These are phyloP conservation scores for Phainopepla nitens DNA, from an alignment of 2,113 vertebrate species.

Conservation along the genomic window DNA sequence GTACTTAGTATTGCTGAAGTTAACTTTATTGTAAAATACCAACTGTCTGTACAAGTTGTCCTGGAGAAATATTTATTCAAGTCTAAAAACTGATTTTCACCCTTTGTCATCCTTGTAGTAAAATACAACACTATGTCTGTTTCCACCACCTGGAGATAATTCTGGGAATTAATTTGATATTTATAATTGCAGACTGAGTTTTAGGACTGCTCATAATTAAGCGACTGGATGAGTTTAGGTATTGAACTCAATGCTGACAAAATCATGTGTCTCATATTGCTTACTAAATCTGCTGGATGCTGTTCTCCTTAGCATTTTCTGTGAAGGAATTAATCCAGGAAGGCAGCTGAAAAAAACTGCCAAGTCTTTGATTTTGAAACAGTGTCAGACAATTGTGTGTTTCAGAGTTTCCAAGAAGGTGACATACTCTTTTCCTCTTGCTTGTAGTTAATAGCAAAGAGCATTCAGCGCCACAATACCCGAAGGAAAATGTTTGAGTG, in stretches of 20 bases:
- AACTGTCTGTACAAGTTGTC: not conserved
- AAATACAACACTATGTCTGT: not conserved
- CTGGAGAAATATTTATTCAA: not conserved
- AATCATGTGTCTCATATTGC: not conserved
- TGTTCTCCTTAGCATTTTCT: not conserved
- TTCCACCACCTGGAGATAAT: not conserved
- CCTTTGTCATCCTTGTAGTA: not conserved
- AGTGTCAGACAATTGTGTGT: not conserved
- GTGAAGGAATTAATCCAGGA: not conserved
- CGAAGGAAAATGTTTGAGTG: conserved; percentile 41
- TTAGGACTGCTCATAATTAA: not conserved
- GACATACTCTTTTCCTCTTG: not conserved
- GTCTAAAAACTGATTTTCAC: not conserved
- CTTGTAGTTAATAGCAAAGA: conserved; percentile 32
- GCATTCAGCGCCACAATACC: not conserved
- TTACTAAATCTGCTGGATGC: not conserved
- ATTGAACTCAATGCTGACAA: not conserved
- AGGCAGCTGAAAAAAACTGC: not conserved
- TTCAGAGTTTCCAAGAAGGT: not conserved
- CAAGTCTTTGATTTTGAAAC: not conserved
- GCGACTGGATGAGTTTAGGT: not conserved
- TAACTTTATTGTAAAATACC: not conserved
- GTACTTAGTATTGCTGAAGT: not conserved
- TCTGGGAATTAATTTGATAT: not conserved
- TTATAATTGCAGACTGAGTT: not conserved